Percentiles rank a stretch among this genome's conserved stretches.
These are phyloP conservation scores for Chaenodraco wilsoni DNA, from an alignment of 2,797 vertebrate genomes.

Conservation along the genomic window DNA sequence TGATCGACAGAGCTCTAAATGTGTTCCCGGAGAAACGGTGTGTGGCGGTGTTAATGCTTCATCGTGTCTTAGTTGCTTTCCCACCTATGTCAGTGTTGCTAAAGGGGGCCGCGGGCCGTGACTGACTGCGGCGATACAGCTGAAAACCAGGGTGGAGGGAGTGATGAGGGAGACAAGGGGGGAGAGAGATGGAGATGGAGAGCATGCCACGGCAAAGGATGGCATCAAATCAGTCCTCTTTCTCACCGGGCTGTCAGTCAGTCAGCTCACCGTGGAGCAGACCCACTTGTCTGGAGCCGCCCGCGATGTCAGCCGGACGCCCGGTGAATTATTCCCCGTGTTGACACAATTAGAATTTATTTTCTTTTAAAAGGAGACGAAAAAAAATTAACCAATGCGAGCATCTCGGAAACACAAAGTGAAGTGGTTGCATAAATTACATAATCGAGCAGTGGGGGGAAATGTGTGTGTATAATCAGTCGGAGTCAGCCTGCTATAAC, in stretches of 20 bases:
- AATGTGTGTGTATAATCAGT: conserved; percentile 42
- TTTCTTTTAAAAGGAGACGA: neutral
- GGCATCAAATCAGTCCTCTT: conserved; percentile 69
- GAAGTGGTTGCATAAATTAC: conserved; percentile 49
- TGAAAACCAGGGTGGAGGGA: conserved; percentile 53
- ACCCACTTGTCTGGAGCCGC: conserved; percentile 79
- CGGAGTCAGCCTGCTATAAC: conserved; percentile 1
- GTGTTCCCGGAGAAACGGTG: conserved; percentile 8
- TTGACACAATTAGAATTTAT: conserved; percentile 42
- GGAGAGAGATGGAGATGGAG: neutral
- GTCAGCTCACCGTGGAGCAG: conserved; percentile 58
- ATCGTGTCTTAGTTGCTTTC: conserved; percentile 49
- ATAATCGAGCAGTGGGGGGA: conserved; percentile 37
- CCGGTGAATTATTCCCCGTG: conserved; percentile 52
- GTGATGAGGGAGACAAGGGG: conserved; percentile 41
- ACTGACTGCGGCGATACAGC: conserved; percentile 60
- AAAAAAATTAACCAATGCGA: conserved; percentile 45
- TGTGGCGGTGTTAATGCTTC: conserved; percentile 10
- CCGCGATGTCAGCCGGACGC: conserved; percentile 59
- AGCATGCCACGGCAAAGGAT: conserved; percentile 37
- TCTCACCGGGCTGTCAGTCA: conserved; percentile 75
- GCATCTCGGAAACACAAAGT: conserved; percentile 23
- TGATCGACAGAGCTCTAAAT: conserved; percentile 56
- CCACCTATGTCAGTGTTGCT: conserved; percentile 67
- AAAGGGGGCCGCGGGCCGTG: conserved; percentile 49